A percentile compares a stretch with the other conserved stretches of the same genome.
These are phyloP conservation scores for Grammomys dolichurus DNA, from an alignment of 2,113 vertebrate species.

Conservation along the genomic window DNA sequence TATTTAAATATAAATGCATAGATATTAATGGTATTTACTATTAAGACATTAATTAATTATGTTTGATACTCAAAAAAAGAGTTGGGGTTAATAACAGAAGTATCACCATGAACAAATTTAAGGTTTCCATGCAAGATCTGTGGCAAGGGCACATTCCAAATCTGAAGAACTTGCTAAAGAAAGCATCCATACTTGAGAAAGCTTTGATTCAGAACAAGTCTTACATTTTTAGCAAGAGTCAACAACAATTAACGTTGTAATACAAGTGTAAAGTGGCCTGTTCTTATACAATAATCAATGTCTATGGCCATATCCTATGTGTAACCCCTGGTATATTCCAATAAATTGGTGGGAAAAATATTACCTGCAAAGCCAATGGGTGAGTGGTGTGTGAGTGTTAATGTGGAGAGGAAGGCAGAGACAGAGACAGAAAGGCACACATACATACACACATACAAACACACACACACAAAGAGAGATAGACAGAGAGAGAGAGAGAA, in stretches of 20 bases:
- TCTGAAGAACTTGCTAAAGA: not conserved
- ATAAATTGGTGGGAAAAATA: not conserved
- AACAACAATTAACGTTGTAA: not conserved
- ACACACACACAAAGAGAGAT: not conserved
- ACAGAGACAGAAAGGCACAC: too few relatives aligned
- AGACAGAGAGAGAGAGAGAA: not conserved
- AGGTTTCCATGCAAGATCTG: not conserved
- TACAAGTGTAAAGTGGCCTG: not conserved
- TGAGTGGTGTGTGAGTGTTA: not conserved
- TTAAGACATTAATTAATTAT: slow-evolving; percentile 1
- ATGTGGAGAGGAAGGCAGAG: too few relatives aligned
- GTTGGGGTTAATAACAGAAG: not conserved
- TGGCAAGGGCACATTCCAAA: slow-evolving; percentile 4
- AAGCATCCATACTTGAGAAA: not conserved
- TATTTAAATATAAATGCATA: not conserved
- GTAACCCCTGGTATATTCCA: not conserved
- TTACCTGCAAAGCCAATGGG: not conserved
- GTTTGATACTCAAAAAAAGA: not conserved
- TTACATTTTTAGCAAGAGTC: not conserved
- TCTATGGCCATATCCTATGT: not conserved
- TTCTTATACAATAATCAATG: not conserved
- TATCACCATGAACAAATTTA: slow-evolving; percentile 19
- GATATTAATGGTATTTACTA: not conserved
- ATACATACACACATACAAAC: too few relatives aligned
- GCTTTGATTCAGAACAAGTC: slow-evolving; percentile 35